A percentile compares a stretch with the other conserved stretches of the same genome.
Evolutionary conservation across 2,113 vertebrate genomes (phyloP).

Genomic region (Mionectes macconnelli): DNA sequence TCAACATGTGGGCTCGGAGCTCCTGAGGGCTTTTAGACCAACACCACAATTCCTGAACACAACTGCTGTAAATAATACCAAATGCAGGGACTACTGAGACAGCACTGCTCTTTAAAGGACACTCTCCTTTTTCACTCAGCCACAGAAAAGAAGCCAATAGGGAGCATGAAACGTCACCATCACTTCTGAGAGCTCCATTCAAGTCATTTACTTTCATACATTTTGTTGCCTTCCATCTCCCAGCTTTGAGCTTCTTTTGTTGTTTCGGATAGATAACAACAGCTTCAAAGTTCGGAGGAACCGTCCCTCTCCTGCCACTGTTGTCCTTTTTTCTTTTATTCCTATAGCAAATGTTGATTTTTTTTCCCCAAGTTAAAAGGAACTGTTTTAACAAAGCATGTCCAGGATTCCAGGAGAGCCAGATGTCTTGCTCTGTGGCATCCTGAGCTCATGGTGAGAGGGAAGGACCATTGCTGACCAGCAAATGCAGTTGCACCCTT

Average conservation of each 20-base stretch:
- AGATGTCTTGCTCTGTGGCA: fast-evolving
- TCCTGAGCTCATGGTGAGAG: background rate
- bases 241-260: background rate
- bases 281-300: constrained; percentile 27
- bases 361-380: background rate
- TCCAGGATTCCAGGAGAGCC: background rate
- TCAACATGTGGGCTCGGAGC: background rate
- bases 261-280: constrained; percentile 29
- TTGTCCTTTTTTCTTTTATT: constrained; percentile 28
- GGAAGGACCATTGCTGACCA: background rate
- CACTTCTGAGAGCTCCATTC: constrained; percentile 19
- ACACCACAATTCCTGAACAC: background rate
- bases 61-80: background rate
- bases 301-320: background rate
- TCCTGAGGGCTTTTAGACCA: background rate
- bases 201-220: constrained; percentile 3
- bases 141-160: background rate
- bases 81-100: background rate
- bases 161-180: fast-evolving
- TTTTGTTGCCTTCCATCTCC: constrained; percentile 34
- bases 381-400: background rate
- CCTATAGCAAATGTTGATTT: background rate
- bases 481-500: background rate
- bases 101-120: background rate
- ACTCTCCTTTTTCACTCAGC: background rate